These are phyloP conservation scores for Eudyptes chrysolophus DNA, from an alignment of 2,113 vertebrate species.

Conservation along the genomic window DNA sequence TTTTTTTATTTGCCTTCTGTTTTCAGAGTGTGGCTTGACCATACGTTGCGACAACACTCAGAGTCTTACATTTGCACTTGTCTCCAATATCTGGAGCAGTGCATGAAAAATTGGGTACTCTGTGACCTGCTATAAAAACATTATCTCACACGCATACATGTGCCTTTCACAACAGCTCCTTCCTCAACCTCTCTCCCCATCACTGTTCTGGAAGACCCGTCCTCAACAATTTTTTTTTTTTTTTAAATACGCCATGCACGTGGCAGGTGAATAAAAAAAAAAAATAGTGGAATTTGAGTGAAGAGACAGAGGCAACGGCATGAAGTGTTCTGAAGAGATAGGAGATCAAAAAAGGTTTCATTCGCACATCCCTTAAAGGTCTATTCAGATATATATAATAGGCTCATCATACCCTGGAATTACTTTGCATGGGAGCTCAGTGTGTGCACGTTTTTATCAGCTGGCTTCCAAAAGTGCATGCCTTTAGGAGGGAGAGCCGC, in stretches of 20 bases:
- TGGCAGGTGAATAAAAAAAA: background rate
- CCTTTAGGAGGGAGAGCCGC: background rate
- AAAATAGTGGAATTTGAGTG: background rate
- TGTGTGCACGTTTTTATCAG: background rate
- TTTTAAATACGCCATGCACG: background rate
- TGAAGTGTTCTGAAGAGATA: conserved; percentile 29
- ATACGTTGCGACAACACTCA: background rate
- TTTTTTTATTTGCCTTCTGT: background rate
- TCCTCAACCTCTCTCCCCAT: background rate
- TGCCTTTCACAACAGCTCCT: background rate
- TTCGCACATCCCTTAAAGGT: conserved; percentile 17
- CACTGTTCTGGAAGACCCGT: background rate
- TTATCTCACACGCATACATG: accelerated
- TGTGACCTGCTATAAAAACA: background rate
- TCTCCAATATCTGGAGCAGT: background rate
- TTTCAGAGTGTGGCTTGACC: background rate
- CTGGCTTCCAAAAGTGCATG: background rate
- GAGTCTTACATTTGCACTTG: background rate
- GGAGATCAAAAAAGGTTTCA: conserved; percentile 7
- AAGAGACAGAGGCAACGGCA: background rate
- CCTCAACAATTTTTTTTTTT: background rate
- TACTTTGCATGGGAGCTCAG: background rate
- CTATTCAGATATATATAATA: background rate
- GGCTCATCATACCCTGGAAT: conserved; percentile 1
- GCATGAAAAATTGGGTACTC: background rate